Evolutionary conservation across 2,797 vertebrate genomes (phyloP).

Genomic region (Enteromius thamalakanensis): DNA sequence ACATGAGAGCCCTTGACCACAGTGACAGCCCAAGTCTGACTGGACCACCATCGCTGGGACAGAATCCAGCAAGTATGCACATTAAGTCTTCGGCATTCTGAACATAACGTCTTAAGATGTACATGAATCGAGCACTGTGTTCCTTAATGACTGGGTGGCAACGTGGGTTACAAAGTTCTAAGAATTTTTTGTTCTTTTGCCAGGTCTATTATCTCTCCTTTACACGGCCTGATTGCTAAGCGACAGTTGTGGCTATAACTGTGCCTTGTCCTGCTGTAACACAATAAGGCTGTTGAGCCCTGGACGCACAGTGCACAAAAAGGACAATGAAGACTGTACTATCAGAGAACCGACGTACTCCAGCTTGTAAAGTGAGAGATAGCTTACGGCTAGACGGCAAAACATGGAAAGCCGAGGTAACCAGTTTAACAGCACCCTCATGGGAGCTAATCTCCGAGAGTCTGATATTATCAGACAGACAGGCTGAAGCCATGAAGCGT

Average conservation of each 20-base stretch:
- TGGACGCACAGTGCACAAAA: slow-evolving; percentile 62
- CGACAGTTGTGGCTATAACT: slow-evolving; percentile 63
- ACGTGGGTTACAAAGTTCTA: slow-evolving; percentile 35
- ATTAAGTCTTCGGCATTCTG: slow-evolving; percentile 10
- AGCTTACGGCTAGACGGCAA: slow-evolving; percentile 38
- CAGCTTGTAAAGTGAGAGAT: slow-evolving; percentile 61
- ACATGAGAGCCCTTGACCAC: slow-evolving; percentile 17
- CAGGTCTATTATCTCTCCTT: slow-evolving; percentile 60
- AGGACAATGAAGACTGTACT: slow-evolving; percentile 70
- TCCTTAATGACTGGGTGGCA: slow-evolving; percentile 45
- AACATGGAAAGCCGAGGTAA: slow-evolving; percentile 55
- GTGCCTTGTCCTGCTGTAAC: slow-evolving; percentile 42
- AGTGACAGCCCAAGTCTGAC: slow-evolving; percentile 8
- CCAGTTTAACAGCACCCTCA: slow-evolving; percentile 71
- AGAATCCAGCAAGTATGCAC: slow-evolving; percentile 20
- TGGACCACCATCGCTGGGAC: slow-evolving; percentile 19
- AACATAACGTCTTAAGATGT: neutral
- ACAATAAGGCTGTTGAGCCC: slow-evolving; percentile 63
- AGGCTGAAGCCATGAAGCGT: slow-evolving; percentile 32
- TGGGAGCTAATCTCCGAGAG: slow-evolving; percentile 71
- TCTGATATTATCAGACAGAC: slow-evolving; percentile 75
- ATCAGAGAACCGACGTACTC: slow-evolving; percentile 66
- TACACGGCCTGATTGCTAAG: slow-evolving; percentile 65
- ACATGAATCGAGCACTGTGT: slow-evolving; percentile 29
- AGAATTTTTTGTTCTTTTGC: slow-evolving; percentile 58